phyloP scores from a whole-genome alignment of 2,113 vertebrate genomes.

The Melanotaenia duboulayi region DNA sequence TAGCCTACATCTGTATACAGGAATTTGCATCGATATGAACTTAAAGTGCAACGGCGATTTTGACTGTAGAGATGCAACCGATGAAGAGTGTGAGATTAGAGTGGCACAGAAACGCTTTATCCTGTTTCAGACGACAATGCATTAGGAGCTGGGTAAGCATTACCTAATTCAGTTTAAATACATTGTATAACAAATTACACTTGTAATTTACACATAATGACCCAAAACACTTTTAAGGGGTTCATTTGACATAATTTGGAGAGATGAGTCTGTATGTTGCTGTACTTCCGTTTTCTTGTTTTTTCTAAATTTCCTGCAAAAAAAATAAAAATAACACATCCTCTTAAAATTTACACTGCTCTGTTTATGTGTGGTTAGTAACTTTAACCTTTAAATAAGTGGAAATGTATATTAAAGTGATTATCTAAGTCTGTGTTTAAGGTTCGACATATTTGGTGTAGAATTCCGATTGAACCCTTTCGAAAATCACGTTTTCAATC shows the following conservation, averaged over 20 bases:
- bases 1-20: constrained; percentile 63
- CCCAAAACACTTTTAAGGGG: no score
- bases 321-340: no score
- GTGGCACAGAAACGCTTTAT: constrained; percentile 72
- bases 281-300: no score
- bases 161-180: neutral
- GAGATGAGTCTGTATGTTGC: no score
- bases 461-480: constrained; percentile 87
- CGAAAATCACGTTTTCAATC: constrained; percentile 90
- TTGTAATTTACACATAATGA: no score
- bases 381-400: no score
- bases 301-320: no score
- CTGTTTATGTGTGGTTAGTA: no score
- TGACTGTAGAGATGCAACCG: constrained; percentile 90
- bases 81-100: constrained; percentile 83
- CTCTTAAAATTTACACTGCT: no score
- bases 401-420: no score
- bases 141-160: constrained; percentile 87
- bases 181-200: no score
- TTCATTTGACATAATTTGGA: no score
- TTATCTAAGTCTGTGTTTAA: constrained; percentile 58
- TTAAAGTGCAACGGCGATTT: constrained; percentile 89
- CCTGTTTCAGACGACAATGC: constrained; percentile 81
- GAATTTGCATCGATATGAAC: constrained; percentile 80
- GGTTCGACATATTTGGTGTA: constrained; percentile 89